Base-by-base conservation (phyloP, 2,113 vertebrate species). In the Tylochromis polylepis region DNA sequence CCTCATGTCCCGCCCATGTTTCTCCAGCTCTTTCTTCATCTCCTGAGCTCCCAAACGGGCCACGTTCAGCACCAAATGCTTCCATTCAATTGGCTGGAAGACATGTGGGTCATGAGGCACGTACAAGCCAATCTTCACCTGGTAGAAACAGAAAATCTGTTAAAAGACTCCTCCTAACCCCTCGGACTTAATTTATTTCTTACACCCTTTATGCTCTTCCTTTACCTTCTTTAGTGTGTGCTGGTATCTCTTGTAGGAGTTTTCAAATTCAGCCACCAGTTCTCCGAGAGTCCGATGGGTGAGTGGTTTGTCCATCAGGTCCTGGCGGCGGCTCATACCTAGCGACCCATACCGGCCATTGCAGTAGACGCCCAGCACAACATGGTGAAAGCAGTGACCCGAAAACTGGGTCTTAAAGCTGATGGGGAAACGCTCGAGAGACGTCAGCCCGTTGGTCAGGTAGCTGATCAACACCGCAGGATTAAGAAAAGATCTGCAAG, bases 351-450 rank as follows among this genome's bases (percentile, higher is more conserved):
- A 99, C 89, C 95, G 97, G 5, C 98, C 98, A 0, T 97, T 98
- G 93, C 96, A 98, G 93, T 98, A 98, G 91, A 99, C 97, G 15
- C 98, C 98, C 57, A 99, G 97, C 85, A 99, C 98, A 5, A 99
- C 98, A 0, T 99, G 98, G 92, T 99, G 97, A 95, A 99, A 99
- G 93, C 96, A 97, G 95, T 97, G 98, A 89, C 98, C 98, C 72
- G 97, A 99, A 95, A 99, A 99, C 92, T 98, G 98, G 60, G 98
- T 99, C 97, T 99, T 99, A 95, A 99, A 99, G 96, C 98, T 99
- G 97, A 99, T 99, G 93, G 98, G 98, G 95, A 99, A 99, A 22
- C 98, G 96, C 93, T 99, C 98, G 3, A 99, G 95, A 0, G 97
- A 97, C 59, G 97, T 96, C 91, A 99, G 97, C 41, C 98, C 98